Evolutionary conservation across 1,140 invertebrate genomes (phyloP).

Genomic region (Lordiphosa clarofinis): DNA sequence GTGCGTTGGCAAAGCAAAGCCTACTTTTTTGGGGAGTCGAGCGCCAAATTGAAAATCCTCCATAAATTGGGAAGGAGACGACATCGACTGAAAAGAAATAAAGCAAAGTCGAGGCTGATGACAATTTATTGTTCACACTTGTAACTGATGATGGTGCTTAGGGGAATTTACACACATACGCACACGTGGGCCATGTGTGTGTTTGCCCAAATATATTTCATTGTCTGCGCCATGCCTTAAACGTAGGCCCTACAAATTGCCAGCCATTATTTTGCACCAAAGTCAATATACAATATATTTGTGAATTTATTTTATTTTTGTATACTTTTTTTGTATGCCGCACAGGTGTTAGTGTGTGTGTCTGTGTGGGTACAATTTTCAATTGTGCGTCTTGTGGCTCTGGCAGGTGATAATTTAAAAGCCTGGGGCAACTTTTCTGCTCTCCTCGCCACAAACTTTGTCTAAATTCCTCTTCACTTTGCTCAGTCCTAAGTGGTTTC

Average conservation of each 20-base stretch:
- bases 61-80: constrained; percentile 21
- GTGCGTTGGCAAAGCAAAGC: constrained; percentile 30
- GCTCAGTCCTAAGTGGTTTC: constrained; percentile 41
- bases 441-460: constrained; percentile 16
- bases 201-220: constrained; percentile 65
- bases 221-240: constrained; percentile 47
- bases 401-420: constrained; percentile 67
- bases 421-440: constrained; percentile 22
- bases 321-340: constrained; percentile 19
- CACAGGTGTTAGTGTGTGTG: too few species aligned
- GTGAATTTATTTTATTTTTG: constrained; percentile 23
- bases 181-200: constrained; percentile 31
- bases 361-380: constrained; percentile 34
- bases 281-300: constrained; percentile 60
- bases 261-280: constrained; percentile 63
- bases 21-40: not conserved
- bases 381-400: constrained; percentile 42
- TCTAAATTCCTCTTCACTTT: constrained; percentile 5
- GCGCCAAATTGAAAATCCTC: constrained; percentile 61
- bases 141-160: constrained; percentile 77
- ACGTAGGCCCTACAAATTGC: constrained; percentile 67
- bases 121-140: constrained; percentile 78
- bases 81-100: constrained; percentile 47
- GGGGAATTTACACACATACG: constrained; percentile 34
- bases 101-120: constrained; percentile 72